Percentiles rank a stretch among this genome's conserved stretches.
phyloP scores from a whole-genome alignment of 2,797 vertebrate species.

The Coregonus ussuriensis region DNA sequence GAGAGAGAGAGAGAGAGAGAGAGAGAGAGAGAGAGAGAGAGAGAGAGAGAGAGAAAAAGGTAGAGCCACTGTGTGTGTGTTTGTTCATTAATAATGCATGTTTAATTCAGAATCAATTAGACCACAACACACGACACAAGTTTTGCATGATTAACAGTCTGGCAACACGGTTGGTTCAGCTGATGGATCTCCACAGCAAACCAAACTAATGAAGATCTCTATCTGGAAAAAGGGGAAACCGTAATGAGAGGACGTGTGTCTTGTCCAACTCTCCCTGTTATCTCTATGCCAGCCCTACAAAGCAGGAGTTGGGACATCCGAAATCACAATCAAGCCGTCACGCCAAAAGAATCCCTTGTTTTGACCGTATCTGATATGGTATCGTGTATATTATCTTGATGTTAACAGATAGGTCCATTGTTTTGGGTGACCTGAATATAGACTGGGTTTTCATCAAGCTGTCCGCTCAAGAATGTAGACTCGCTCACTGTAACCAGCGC shows the following conservation, averaged over 20 bases:
- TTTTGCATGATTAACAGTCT: slow-evolving; percentile 69
- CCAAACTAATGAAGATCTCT: slow-evolving; percentile 50
- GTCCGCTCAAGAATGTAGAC: no score
- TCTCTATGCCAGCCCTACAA: not conserved
- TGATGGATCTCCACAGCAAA: slow-evolving; percentile 32
- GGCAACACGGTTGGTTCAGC: slow-evolving; percentile 50
- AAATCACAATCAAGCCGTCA: no score
- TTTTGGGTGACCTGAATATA: no score
- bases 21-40: no score
- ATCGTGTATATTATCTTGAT: no score
- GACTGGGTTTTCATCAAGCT: no score
- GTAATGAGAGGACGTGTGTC: not conserved
- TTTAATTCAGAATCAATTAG: slow-evolving; percentile 77
- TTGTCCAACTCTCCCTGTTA: not conserved
- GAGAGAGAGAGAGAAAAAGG: not conserved
- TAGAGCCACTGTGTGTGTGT: slow-evolving; percentile 30
- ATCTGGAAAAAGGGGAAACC: not conserved
- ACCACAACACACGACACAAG: slow-evolving; percentile 63
- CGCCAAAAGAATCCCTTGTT: no score
- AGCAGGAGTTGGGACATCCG: not conserved
- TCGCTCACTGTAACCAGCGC: no score
- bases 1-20: no score
- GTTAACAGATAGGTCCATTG: no score
- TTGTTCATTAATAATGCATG: slow-evolving; percentile 75
- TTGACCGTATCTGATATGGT: no score